Evolutionary conservation across 1,140 invertebrate genomes (phyloP), one percentile per base, ranked within the genome.

Genomic region (Drosophila neocordata): DNA sequence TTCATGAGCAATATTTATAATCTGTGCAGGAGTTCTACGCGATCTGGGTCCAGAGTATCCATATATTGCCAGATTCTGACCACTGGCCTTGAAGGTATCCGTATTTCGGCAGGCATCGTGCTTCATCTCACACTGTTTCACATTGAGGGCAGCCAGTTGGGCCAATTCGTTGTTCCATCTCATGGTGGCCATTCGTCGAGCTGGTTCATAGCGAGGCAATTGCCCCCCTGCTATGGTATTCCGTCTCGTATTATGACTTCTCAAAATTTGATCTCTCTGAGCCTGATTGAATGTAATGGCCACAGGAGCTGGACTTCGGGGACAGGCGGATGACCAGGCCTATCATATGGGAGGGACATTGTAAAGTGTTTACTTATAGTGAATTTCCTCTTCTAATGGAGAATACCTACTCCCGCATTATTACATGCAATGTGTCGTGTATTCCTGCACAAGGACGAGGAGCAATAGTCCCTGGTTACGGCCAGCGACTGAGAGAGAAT

Each of bases 71-170:
- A 89, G 22, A 60, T 89, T 89, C 53, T 90, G 88, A 0, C 88
- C 88, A 53, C 76, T 76, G 11, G 53, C 37, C 52, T 34, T 60
- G 24, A 75, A 90, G 6, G 55, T 58, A 3, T 41, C 11, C 6
- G 77, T 89, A 38, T 85, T 90, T 57, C 57, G 84, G 55, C 88
- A 90, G 0, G 61, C 62, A 31, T 90, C 88, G 31, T 85, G 79
- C 24, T 69, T 38, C 71, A 82, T 77, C 58, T 24, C 0, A 22
- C 88, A 90, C 27, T 77, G 73, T 6, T 24, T 62, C 9, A 77
- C 83, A 73, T 90, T 90, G 0, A 80, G 38, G 1, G 41, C 62
- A 1, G 88, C 81, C 38, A 90, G 1, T 3, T 1, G 8, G n/a
- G 84, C 79, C 55, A 90, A 22, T 58, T 80, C 66, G 2, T 63